These are phyloP conservation scores for Oryzias woworae DNA, from an alignment of 2,113 vertebrate genomes.

Conservation along the genomic window DNA sequence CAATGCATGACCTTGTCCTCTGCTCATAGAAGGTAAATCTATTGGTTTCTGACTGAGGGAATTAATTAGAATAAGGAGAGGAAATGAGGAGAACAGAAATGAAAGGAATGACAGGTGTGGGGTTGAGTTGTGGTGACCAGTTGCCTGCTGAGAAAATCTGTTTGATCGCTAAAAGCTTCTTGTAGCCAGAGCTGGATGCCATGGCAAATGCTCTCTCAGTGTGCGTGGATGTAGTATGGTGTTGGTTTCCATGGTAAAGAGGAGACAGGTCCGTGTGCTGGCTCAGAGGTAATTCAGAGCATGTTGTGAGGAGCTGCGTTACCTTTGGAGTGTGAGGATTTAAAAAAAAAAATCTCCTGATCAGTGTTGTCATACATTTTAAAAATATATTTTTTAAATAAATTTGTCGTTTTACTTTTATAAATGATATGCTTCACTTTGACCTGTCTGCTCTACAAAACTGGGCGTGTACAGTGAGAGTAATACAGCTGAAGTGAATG, in stretches of 20 bases:
- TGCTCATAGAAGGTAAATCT: slow-evolving; percentile 63
- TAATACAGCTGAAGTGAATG: slow-evolving; percentile 38
- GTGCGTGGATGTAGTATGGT: slow-evolving; percentile 64
- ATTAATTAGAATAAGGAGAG: slow-evolving; percentile 27
- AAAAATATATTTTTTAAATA: not conserved
- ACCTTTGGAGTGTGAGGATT: slow-evolving; percentile 48
- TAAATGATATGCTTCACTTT: slow-evolving; percentile 34
- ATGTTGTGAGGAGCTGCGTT: slow-evolving; percentile 55
- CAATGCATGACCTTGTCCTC: slow-evolving; percentile 53
- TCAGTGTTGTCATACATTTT: slow-evolving; percentile 19
- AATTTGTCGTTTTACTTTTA: slow-evolving; percentile 23
- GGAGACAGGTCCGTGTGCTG: slow-evolving; percentile 61
- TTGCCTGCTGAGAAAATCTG: slow-evolving; percentile 60
- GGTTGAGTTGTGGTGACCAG: slow-evolving; percentile 46
- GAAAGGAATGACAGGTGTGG: slow-evolving; percentile 35
- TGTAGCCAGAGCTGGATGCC: slow-evolving; percentile 62
- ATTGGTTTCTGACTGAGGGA: slow-evolving; percentile 46
- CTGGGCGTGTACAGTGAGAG: slow-evolving; percentile 64
- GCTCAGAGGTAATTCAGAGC: slow-evolving; percentile 62
- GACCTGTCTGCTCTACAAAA: slow-evolving; percentile 41
- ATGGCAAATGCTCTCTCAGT: slow-evolving; percentile 66
- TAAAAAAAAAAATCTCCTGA: not conserved
- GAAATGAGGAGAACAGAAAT: slow-evolving; percentile 14
- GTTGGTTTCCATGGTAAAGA: slow-evolving; percentile 79
- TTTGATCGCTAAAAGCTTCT: slow-evolving; percentile 52